phyloP scores from a whole-genome alignment of 2,113 vertebrate species.

The Pangasianodon hypophthalmus region DNA sequence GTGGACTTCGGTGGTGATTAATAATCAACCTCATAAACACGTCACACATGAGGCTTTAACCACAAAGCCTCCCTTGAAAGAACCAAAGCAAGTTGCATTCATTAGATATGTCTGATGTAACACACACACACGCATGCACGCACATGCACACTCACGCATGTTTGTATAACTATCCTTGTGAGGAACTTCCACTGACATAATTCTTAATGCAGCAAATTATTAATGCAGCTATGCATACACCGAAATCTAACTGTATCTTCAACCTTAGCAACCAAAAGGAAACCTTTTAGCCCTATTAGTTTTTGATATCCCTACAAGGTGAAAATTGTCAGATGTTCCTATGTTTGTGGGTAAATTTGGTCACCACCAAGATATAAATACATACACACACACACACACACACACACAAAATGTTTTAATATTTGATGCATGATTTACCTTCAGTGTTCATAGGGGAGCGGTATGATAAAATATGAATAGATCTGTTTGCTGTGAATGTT shows the following conservation, averaged over 20 bases:
- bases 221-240: background rate
- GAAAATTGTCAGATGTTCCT: background rate
- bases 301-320: background rate
- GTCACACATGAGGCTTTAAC: conserved; percentile 54
- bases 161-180: background rate
- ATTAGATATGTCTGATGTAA: conserved; percentile 49
- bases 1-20: conserved; percentile 69
- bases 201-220: background rate
- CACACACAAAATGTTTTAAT: conserved; percentile 55
- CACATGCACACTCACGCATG: background rate
- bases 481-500: conserved; percentile 62
- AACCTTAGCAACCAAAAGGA: background rate
- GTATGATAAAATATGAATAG: conserved; percentile 68
- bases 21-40: conserved; percentile 69
- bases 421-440: conserved; percentile 67
- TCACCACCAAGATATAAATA: background rate
- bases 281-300: background rate
- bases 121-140: background rate
- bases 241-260: background rate
- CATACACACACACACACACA: conserved; percentile 33
- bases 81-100: conserved; percentile 42
- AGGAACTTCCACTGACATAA: background rate
- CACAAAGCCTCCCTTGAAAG: conserved; percentile 55
- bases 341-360: background rate
- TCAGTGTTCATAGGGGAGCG: conserved; percentile 59